Conservation (phyloP, 1,140 invertebrate genomes). For the Sesamia nonagrioides region DNA sequence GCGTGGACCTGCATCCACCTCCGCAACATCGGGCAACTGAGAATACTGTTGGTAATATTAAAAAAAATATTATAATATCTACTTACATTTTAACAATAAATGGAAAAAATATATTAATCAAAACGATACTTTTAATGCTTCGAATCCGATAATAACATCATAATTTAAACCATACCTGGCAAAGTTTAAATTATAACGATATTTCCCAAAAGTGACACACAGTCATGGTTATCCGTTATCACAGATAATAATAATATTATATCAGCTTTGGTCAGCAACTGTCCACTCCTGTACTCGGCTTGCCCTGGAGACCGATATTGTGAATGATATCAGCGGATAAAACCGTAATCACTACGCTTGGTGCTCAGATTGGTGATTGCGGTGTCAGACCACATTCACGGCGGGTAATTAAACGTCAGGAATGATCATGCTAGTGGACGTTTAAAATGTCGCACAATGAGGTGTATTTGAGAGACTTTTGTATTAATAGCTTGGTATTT, state of each 20-base stretch:
- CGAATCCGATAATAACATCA: neutral
- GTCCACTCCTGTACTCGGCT: neutral
- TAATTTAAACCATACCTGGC: neutral
- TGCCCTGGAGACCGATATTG: slow-evolving; percentile 18
- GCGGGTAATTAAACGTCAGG: slow-evolving; percentile 7
- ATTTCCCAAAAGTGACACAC: slow-evolving; percentile 1
- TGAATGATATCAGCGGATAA: slow-evolving; percentile 19
- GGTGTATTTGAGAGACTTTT: too few species aligned
- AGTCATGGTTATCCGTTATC: slow-evolving; percentile 12
- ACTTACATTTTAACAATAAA: too few species aligned
- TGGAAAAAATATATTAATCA: too few species aligned
- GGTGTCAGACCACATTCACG: slow-evolving; percentile 1
- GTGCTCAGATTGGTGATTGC: slow-evolving; percentile 14
- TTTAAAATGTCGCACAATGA: neutral
- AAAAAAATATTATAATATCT: too few species aligned
- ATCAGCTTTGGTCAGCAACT: neutral
- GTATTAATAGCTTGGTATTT: too few species aligned
- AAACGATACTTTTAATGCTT: neutral
- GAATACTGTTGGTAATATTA: too few species aligned
- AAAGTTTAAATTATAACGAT: neutral
- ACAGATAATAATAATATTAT: neutral
- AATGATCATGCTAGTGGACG: neutral
- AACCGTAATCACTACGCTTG: slow-evolving; percentile 28
- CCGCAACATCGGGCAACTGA: too few species aligned
- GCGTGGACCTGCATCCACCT: too few species aligned